Percentiles rank a stretch among this genome's conserved stretches.
These are phyloP conservation scores for Caranx melampygus DNA, from an alignment of 2,113 vertebrate genomes.

Conservation along the genomic window DNA sequence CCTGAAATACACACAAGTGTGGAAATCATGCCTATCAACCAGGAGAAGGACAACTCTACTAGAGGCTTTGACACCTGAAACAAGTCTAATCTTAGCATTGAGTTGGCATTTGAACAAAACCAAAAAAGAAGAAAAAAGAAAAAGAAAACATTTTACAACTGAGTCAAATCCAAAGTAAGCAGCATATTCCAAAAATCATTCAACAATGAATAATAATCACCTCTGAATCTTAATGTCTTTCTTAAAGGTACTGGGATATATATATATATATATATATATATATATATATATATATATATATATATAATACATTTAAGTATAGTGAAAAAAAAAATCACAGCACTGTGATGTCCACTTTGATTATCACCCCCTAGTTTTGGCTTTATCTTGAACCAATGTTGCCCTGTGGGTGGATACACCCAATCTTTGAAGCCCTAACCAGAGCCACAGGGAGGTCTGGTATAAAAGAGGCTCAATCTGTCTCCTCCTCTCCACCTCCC, in stretches of 20 bases:
- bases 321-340: constrained; percentile 26
- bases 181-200: neutral
- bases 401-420: constrained; percentile 70
- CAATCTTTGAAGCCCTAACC: constrained; percentile 62
- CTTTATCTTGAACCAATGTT: constrained; percentile 39
- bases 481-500: constrained; percentile 67
- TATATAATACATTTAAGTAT: neutral
- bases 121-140: too few relatives aligned
- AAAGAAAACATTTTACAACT: constrained; percentile 1
- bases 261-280: neutral
- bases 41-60: constrained; percentile 20
- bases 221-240: neutral
- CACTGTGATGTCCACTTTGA: constrained; percentile 43
- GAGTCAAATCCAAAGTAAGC: neutral
- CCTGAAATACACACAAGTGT: constrained; percentile 69
- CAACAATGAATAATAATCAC: neutral
- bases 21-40: constrained; percentile 51
- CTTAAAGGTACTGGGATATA: neutral
- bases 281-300: too few relatives aligned
- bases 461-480: constrained; percentile 71
- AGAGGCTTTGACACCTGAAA: constrained; percentile 33
- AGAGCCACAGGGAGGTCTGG: constrained; percentile 67
- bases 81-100: constrained; percentile 4
- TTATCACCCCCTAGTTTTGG: constrained; percentile 25
- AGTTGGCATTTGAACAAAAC: constrained; percentile 6